phyloP scores from a whole-genome alignment of 2,113 vertebrate species.

The Myrmecobius fasciatus region DNA sequence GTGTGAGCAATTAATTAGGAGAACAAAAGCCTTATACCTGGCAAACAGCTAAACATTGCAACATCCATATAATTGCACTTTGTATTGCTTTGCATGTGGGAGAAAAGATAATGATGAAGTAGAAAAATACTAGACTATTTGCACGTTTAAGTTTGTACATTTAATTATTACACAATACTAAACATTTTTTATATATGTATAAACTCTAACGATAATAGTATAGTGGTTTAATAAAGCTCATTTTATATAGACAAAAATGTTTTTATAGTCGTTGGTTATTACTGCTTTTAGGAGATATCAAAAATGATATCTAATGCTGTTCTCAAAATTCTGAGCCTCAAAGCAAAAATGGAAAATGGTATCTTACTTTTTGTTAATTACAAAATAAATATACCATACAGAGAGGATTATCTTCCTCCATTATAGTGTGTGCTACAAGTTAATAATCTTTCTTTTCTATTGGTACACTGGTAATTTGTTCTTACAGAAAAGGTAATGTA shows the following conservation, averaged over 20 bases:
- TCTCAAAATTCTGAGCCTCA: not conserved
- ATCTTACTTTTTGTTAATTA: not conserved
- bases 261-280: not conserved
- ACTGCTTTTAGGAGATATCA: not conserved
- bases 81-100: slow-evolving; percentile 20
- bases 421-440: not conserved
- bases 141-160: not conserved
- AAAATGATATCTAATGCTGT: not conserved
- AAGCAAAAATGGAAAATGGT: not conserved
- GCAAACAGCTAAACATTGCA: slow-evolving; percentile 39
- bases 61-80: not conserved
- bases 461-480: not conserved
- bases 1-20: not conserved
- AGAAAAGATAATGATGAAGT: not conserved
- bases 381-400: not conserved
- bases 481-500: not conserved
- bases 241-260: not conserved
- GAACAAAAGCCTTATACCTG: slow-evolving; percentile 42
- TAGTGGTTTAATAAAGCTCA: slow-evolving; percentile 3
- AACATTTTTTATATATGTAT: not conserved
- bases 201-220: not conserved
- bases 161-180: not conserved
- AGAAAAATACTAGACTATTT: not conserved
- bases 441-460: not conserved
- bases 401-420: no score